Evolutionary conservation across 1,140 invertebrate species (phyloP).

Genomic region (Zaprionus lachaisei): DNA sequence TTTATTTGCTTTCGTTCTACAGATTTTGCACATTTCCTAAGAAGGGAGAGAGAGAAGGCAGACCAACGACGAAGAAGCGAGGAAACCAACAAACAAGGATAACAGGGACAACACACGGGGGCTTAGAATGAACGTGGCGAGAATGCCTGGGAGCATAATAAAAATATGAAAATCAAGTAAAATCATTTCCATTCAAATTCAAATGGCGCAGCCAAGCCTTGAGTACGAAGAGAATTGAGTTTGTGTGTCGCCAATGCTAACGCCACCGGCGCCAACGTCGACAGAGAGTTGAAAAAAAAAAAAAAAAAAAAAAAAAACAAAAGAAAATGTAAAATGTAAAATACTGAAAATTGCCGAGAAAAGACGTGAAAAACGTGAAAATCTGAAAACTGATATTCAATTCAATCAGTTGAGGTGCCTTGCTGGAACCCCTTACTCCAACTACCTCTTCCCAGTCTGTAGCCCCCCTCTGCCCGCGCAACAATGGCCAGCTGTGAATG

Average conservation of each 20-base stretch:
- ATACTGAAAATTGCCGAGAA: not conserved
- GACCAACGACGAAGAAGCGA: not conserved
- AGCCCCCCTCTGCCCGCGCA: constrained; percentile 12
- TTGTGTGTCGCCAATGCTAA: constrained; percentile 25
- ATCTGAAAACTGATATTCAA: constrained; percentile 74
- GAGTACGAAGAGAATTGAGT: constrained; percentile 7
- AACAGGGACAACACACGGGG: constrained; percentile 2
- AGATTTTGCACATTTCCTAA: no score
- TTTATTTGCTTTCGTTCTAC: no score
- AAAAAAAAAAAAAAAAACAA: constrained; percentile 6
- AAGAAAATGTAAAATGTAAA: constrained; percentile 19
- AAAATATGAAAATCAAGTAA: constrained; percentile 80
- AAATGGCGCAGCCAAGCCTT: constrained; percentile 63
- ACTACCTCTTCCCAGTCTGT: not conserved
- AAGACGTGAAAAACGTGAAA: constrained; percentile 32
- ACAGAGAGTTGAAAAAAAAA: constrained; percentile 1
- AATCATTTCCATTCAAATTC: constrained; percentile 81
- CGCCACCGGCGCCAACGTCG: not conserved
- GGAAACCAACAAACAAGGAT: not conserved
- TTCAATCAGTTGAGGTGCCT: constrained; percentile 69
- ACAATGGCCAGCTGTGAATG: constrained; percentile 52
- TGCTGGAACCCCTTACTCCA: constrained; percentile 9
- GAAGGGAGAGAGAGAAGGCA: not conserved
- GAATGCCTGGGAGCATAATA: constrained; percentile 54
- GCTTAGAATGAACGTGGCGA: constrained; percentile 13